Conservation (phyloP, 2,888 invertebrate species). For the Coenonympha arcania region DNA sequence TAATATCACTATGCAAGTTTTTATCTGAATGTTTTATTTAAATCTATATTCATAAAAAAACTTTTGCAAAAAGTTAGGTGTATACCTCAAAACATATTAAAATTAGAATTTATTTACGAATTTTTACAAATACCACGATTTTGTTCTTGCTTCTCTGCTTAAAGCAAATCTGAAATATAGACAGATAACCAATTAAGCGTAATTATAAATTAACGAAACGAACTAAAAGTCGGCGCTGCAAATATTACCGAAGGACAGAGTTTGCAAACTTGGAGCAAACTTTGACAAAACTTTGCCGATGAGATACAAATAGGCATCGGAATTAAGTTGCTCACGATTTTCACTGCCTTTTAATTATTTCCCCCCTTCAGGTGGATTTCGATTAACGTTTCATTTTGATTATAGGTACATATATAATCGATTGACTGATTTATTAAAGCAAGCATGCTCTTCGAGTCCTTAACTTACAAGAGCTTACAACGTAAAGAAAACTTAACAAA, state of each 20-base stretch:
- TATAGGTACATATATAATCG: neutral
- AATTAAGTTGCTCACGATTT: slow-evolving; percentile 65
- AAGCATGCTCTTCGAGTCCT: too few relatives aligned
- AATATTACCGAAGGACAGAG: slow-evolving; percentile 57
- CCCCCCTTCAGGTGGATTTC: slow-evolving; percentile 49
- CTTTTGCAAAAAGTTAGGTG: too few relatives aligned
- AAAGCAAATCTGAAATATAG: slow-evolving; percentile 23
- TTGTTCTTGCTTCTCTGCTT: slow-evolving; percentile 1
- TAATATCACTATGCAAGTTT: too few relatives aligned
- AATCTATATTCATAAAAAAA: too few relatives aligned
- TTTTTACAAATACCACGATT: too few relatives aligned
- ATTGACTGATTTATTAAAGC: neutral
- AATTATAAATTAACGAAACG: slow-evolving; percentile 64
- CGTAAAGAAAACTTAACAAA: neutral
- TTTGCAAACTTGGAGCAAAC: slow-evolving; percentile 46
- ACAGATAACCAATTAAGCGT: slow-evolving; percentile 57
- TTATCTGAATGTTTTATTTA: too few relatives aligned
- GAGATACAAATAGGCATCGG: slow-evolving; percentile 71
- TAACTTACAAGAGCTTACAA: too few relatives aligned
- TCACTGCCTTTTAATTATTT: slow-evolving; percentile 72
- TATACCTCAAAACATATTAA: too few relatives aligned
- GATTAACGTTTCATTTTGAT: slow-evolving; percentile 14
- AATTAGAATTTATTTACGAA: too few relatives aligned
- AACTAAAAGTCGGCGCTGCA: slow-evolving; percentile 57
- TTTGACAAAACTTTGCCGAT: slow-evolving; percentile 35